A percentile compares a stretch with the other conserved stretches of the same genome.
These are phyloP conservation scores for Trichogramma dendrolimi DNA, from an alignment of 2,888 invertebrate species.

Conservation along the genomic window DNA sequence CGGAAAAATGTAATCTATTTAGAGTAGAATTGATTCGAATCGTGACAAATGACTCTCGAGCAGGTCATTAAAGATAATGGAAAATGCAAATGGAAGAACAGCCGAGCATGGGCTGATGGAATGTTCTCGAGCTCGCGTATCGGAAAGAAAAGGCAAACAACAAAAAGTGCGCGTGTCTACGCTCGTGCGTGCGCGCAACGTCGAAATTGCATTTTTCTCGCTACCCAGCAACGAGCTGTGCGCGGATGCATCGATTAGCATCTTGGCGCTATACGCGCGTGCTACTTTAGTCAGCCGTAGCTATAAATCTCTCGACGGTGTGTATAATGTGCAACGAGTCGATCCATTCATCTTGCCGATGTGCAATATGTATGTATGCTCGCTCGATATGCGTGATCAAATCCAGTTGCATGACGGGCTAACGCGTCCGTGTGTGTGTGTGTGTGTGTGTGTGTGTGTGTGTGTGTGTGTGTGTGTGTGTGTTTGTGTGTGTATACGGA, in stretches of 20 bases:
- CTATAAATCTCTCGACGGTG: constrained; percentile 18
- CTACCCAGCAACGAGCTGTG: no score
- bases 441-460: no score
- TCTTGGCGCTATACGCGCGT: constrained; percentile 8
- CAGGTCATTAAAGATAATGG: constrained; percentile 29
- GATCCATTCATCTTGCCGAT: constrained; percentile 21
- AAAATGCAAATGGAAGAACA: constrained; percentile 28
- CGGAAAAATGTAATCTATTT: constrained; percentile 10
- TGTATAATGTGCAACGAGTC: constrained; percentile 25
- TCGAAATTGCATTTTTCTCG: constrained; percentile 27
- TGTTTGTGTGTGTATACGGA: no score
- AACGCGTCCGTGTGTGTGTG: neutral
- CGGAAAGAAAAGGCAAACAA: neutral
- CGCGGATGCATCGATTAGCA: constrained; percentile 19
- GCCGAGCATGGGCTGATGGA: neutral
- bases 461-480: no score
- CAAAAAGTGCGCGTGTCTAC: neutral
- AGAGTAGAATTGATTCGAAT: constrained; percentile 24
- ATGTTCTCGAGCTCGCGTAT: no score
- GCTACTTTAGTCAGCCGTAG: constrained; percentile 11
- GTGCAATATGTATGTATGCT: constrained; percentile 9
- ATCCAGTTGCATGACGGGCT: constrained; percentile 20
- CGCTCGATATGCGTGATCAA: constrained; percentile 14
- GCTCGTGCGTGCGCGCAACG: no score
- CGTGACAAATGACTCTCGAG: constrained; percentile 17